A percentile compares a stretch with the other conserved stretches of the same genome.
Evolutionary conservation across 2,797 vertebrate genomes (phyloP).

Genomic region (Ptychadena robeensis): DNA sequence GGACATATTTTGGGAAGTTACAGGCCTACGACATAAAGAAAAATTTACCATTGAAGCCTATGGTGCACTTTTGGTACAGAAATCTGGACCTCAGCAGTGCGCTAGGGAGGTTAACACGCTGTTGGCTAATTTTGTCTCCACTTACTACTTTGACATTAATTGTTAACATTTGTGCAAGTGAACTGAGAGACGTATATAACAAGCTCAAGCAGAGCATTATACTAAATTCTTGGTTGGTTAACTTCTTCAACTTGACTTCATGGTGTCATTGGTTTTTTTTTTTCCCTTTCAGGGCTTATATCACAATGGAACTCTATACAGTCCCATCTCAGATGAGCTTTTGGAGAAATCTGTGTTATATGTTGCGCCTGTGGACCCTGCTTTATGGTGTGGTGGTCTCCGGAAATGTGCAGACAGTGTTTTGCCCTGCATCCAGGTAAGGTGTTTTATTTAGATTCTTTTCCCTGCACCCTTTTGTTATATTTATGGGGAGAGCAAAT

Average conservation of each 20-base stretch:
- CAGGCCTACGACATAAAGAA: too few species aligned
- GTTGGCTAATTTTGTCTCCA: too few species aligned
- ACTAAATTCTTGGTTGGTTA: neutral
- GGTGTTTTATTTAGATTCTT: neutral
- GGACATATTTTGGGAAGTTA: too few species aligned
- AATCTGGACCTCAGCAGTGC: too few species aligned
- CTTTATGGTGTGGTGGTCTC: conserved; percentile 73
- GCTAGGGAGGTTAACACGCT: too few species aligned
- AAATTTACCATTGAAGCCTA: too few species aligned
- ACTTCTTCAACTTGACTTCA: neutral
- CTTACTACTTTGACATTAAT: too few species aligned
- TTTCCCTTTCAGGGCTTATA: neutral
- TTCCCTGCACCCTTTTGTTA: neutral
- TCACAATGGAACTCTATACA: neutral
- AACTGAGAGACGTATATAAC: too few species aligned
- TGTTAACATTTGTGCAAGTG: too few species aligned
- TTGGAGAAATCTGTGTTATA: conserved; percentile 66
- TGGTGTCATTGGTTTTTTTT: neutral
- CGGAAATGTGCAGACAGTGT: conserved; percentile 71
- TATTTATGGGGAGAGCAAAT: neutral
- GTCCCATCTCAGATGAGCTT: neutral
- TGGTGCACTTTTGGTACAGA: too few species aligned
- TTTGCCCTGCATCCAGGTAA: conserved; percentile 75
- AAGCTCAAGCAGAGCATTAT: neutral
- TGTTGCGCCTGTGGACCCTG: conserved; percentile 69